These are phyloP conservation scores for Drymonia ruficornis DNA, from an alignment of 2,888 invertebrate genomes.

Conservation along the genomic window DNA sequence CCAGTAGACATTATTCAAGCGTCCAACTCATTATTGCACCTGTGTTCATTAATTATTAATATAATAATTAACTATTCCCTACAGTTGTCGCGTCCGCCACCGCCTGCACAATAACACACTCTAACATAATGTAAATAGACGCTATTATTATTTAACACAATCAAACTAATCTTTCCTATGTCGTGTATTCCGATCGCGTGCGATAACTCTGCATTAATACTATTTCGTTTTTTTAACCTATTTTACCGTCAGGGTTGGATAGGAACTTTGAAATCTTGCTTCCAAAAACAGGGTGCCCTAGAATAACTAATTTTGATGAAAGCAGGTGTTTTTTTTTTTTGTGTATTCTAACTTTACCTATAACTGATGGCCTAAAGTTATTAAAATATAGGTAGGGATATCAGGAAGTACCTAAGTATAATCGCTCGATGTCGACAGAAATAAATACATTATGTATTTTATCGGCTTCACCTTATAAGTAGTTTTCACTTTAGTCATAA, in stretches of 20 bases:
- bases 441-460: too few relatives aligned
- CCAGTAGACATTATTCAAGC: not conserved
- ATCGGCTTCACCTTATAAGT: too few relatives aligned
- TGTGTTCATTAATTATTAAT: not conserved
- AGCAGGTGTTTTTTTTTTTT: too few relatives aligned
- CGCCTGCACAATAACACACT: not conserved
- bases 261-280: not conserved
- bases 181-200: constrained; percentile 2
- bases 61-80: not conserved
- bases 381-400: too few relatives aligned
- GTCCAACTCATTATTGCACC: not conserved
- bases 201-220: not conserved
- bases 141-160: not conserved
- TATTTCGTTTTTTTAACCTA: constrained; percentile 1
- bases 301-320: not conserved
- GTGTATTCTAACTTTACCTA: too few relatives aligned
- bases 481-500: too few relatives aligned
- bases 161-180: not conserved
- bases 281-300: not conserved
- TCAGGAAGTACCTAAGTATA: too few relatives aligned
- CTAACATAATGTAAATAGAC: not conserved
- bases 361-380: too few relatives aligned
- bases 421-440: too few relatives aligned
- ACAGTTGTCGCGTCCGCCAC: not conserved
- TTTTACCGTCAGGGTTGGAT: not conserved